Conservation (phyloP, 2,113 vertebrate genomes). For the Gnathonemus longibarbis region DNA sequence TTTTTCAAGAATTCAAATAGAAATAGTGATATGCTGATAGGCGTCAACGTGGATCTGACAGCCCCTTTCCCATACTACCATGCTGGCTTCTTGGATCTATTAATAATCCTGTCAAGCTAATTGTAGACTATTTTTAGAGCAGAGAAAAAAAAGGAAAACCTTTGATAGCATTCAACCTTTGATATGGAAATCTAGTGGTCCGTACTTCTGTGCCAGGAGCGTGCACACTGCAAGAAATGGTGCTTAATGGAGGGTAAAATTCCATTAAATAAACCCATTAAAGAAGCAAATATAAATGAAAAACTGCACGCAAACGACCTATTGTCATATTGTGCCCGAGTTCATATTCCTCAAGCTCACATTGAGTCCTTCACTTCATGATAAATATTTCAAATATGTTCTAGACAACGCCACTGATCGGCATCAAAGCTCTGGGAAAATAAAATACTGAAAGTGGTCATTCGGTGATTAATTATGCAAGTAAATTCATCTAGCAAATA, state of each 20-base stretch:
- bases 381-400: neutral
- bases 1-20: neutral
- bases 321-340: neutral
- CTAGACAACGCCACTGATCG: neutral
- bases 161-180: constrained; percentile 50
- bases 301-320: neutral
- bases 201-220: constrained; percentile 4
- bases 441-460: neutral
- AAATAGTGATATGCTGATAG: neutral
- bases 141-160: constrained; percentile 34
- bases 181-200: constrained; percentile 53
- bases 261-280: constrained; percentile 15
- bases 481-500: neutral
- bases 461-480: neutral
- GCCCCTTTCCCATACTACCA: neutral
- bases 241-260: constrained; percentile 3
- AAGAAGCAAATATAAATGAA: neutral
- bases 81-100: constrained; percentile 43
- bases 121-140: constrained; percentile 47
- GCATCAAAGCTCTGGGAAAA: neutral
- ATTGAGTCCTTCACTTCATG: neutral
- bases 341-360: neutral
- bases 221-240: constrained; percentile 44
- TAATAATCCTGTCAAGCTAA: constrained; percentile 53
- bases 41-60: neutral